These are phyloP conservation scores for Listronotus bonariensis DNA, from an alignment of 1,140 invertebrate species.

Conservation along the genomic window DNA sequence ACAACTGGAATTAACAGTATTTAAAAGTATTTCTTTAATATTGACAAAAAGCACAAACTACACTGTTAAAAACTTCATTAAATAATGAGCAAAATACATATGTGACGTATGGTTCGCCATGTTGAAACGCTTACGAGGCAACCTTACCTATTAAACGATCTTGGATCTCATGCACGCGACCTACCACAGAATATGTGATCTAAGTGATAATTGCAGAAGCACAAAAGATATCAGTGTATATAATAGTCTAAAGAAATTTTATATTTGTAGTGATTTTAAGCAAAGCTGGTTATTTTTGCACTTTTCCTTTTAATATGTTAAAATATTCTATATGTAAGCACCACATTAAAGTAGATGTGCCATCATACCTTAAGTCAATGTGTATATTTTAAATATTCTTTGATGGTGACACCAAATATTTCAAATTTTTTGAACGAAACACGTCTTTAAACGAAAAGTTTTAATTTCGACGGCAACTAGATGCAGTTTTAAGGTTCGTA, in stretches of 20 bases:
- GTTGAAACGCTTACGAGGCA: too few species aligned
- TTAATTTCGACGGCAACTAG: too few species aligned
- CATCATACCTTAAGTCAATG: conserved; percentile 51
- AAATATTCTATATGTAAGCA: conserved; percentile 20
- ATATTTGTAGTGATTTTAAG: conserved; percentile 23
- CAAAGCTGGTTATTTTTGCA: conserved; percentile 1
- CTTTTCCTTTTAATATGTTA: conserved; percentile 2
- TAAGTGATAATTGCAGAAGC: conserved; percentile 14
- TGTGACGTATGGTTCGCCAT: too few species aligned
- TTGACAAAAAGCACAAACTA: too few species aligned
- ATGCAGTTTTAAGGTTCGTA: too few species aligned
- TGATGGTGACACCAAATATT: conserved; percentile 2
- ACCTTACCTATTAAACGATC: too few species aligned
- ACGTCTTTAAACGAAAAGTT: too few species aligned
- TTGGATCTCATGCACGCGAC: too few species aligned
- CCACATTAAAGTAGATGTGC: conserved; percentile 47
- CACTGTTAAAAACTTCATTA: too few species aligned
- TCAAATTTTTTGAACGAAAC: not conserved
- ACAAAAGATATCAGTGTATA: conserved; percentile 25
- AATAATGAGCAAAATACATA: too few species aligned
- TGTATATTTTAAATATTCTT: conserved; percentile 33
- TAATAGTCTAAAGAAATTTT: conserved; percentile 35
- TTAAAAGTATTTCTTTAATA: too few species aligned
- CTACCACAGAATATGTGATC: not conserved
- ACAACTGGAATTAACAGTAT: too few species aligned